Percentiles rank a stretch among this genome's conserved stretches.
Evolutionary conservation across 2,797 vertebrate genomes (phyloP).

Genomic region (Anabas testudineus): DNA sequence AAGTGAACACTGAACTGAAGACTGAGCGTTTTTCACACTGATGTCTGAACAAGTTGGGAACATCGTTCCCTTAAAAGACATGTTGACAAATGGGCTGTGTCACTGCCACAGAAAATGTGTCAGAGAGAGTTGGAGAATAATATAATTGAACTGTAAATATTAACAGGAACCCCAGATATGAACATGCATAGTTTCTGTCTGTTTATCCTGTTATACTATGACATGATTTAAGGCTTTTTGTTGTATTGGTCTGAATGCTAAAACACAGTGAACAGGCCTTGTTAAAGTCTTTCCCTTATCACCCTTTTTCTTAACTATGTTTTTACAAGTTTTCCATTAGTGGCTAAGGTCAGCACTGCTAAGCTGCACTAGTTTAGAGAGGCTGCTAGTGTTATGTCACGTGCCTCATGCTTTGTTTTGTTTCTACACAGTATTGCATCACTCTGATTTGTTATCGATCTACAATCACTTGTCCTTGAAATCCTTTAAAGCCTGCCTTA

Average conservation of each 20-base stretch:
- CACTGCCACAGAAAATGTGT: background rate
- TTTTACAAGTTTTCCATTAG: slow-evolving; percentile 17
- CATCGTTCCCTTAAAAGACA: slow-evolving; percentile 24
- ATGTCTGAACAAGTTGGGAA: slow-evolving; percentile 46
- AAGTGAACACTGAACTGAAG: slow-evolving; percentile 44
- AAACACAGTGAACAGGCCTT: slow-evolving; percentile 4
- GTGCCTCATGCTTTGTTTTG: slow-evolving; percentile 1
- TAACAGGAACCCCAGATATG: background rate
- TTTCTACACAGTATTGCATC: background rate
- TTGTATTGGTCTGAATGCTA: background rate
- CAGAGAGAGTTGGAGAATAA: background rate
- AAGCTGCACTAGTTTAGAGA: background rate
- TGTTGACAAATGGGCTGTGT: slow-evolving; percentile 10
- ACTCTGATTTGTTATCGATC: slow-evolving; percentile 11
- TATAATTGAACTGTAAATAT: background rate
- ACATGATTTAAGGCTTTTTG: background rate
- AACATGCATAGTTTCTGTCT: background rate
- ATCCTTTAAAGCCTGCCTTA: slow-evolving; percentile 8
- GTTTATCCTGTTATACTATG: background rate
- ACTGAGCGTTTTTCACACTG: slow-evolving; percentile 49
- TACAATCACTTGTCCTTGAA: slow-evolving; percentile 6
- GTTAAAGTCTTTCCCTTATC: background rate
- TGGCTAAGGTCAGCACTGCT: background rate
- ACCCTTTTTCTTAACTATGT: background rate
- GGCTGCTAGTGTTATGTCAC: background rate